phyloP scores from a whole-genome alignment of 2,113 vertebrate species.

The Trichechus manatus region DNA sequence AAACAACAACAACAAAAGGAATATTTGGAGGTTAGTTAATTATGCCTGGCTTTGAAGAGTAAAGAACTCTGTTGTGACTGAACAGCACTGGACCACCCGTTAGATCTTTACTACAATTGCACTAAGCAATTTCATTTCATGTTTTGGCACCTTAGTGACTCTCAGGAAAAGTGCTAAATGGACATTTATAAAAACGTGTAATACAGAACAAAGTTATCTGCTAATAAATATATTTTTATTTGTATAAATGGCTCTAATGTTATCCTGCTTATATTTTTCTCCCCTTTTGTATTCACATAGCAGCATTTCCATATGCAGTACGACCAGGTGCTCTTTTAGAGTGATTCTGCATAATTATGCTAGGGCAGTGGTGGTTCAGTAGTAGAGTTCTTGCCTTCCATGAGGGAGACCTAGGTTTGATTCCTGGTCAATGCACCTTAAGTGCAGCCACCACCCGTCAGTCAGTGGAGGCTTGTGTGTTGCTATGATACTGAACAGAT shows the following conservation, averaged over 20 bases:
- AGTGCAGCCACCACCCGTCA: not conserved
- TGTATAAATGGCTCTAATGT: not conserved
- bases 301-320: not conserved
- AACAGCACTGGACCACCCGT: not conserved
- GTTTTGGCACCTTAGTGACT: not conserved
- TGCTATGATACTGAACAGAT: not conserved
- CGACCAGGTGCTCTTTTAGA: not conserved
- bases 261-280: not conserved
- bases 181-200: not conserved
- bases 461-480: not conserved
- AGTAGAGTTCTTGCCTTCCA: not conserved
- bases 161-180: not conserved
- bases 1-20: not conserved
- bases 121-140: not conserved
- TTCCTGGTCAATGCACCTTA: not conserved
- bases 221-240: not conserved
- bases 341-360: not conserved
- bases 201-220: not conserved
- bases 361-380: not conserved
- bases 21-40: conserved; percentile 13
- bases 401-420: not conserved
- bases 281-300: not conserved
- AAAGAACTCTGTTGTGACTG: conserved; percentile 29
- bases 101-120: not conserved
- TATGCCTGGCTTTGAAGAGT: not conserved